Evolutionary conservation across 1,140 invertebrate genomes (phyloP).

Genomic region (Mactra quadrangularis): DNA sequence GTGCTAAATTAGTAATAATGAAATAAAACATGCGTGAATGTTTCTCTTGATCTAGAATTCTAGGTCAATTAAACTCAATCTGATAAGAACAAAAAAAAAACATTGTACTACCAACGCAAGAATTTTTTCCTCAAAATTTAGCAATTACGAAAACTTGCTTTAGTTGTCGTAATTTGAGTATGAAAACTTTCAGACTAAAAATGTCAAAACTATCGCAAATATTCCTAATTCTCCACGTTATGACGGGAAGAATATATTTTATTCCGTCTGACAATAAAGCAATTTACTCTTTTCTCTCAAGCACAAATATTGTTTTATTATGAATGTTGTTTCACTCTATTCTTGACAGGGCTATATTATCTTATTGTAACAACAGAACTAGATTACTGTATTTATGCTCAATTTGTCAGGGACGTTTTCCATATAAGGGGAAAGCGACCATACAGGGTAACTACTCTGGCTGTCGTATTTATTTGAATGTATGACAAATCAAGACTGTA

Average conservation of each 20-base stretch:
- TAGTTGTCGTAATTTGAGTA: not conserved
- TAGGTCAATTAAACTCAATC: no score
- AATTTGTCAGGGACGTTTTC: slow-evolving; percentile 38
- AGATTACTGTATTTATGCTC: slow-evolving; percentile 50
- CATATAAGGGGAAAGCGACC: slow-evolving; percentile 2
- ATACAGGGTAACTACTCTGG: not conserved
- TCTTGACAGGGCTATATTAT: slow-evolving; percentile 30
- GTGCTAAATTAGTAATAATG: no score
- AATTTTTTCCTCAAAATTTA: no score
- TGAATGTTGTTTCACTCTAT: slow-evolving; percentile 24
- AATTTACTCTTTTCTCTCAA: slow-evolving; percentile 32
- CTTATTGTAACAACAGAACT: slow-evolving; percentile 37
- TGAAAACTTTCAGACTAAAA: no score
- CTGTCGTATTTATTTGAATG: slow-evolving; percentile 51
- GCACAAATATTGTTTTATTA: slow-evolving; percentile 51
- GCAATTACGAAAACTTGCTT: slow-evolving; percentile 1
- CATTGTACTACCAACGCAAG: no score
- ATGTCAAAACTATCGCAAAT: no score
- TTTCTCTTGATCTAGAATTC: no score
- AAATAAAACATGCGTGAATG: no score
- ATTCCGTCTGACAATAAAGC: slow-evolving; percentile 44
- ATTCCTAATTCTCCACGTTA: not conserved
- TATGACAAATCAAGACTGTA: slow-evolving; percentile 34
- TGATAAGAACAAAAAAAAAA: no score
- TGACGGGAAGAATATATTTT: slow-evolving; percentile 38